Evolutionary conservation across 2,113 vertebrate species (phyloP), one percentile per base, ranked within the genome.

Genomic region (Nycticebus coucang): DNA sequence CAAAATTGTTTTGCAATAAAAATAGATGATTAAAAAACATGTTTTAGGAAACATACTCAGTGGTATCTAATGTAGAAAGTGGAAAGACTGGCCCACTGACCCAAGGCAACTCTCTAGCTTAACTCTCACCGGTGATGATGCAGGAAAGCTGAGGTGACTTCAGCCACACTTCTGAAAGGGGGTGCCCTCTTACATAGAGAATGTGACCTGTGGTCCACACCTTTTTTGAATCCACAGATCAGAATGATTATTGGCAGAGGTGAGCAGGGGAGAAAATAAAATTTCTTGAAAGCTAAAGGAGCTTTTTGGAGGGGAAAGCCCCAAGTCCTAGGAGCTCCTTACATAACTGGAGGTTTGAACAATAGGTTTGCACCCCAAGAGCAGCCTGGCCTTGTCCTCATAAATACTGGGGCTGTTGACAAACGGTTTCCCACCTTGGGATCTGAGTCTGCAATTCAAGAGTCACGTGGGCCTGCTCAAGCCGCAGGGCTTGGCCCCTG

Each of bases 401-500:
- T 96, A 96, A 96, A 96, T 93, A 89, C 2, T 28, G 35, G 33
- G 50, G 81, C 78, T 89, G 87, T 77, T 78, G 95, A 96, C 69
- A 97, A 69, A 89, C 1, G 19, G 71, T 83, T 87, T 95, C 86
- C 91, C 89, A 93, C 83, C 93, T 80, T 74, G 91, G 87, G 91
- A 92, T 82, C 50, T 4, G 9, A 91, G 88, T 68, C 83, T 83
- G 68, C 91, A 79, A 68, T 77, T 92, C 74, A 74, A 41, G 89
- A 59, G 55, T 79, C 93, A 81, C 4, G 0, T 77, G 84, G 77
- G 62, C 50, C 89, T 57, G 68, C 55, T 33, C 4, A 24, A 75
- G 95, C 79, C 0, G 1, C 92, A 79, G 95, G 92, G 96, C 97
- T 98, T 97, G 98, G 98, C 89, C 90, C 96, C 66, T 66, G 97